These are phyloP conservation scores for Fistularia tabacaria DNA, from an alignment of 2,797 vertebrate species.

Conservation along the genomic window DNA sequence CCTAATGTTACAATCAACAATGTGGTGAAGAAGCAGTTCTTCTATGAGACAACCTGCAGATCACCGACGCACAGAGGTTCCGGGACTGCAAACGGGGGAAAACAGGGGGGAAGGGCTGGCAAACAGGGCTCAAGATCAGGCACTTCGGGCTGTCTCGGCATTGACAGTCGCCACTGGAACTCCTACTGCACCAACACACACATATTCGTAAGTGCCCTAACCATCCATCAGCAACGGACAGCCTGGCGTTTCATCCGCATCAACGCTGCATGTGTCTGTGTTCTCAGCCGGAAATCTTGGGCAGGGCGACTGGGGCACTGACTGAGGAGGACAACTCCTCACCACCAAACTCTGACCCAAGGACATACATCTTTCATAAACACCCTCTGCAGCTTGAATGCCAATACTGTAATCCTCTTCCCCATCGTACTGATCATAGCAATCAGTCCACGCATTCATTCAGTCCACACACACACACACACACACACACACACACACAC, in stretches of 20 bases:
- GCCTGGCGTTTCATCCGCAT: constrained; percentile 95
- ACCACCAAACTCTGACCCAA: constrained; percentile 52
- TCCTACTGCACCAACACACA: constrained; percentile 98
- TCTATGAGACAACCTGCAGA: constrained; percentile 93
- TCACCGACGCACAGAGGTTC: constrained; percentile 58
- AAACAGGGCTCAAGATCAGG: constrained; percentile 74
- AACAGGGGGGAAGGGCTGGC: constrained; percentile 30
- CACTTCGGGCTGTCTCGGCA: constrained; percentile 87
- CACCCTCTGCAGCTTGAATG: constrained; percentile 71
- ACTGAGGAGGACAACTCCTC: constrained; percentile 46
- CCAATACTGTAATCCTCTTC: constrained; percentile 70
- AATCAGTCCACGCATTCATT: constrained; percentile 10
- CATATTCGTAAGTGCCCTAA: constrained; percentile 93
- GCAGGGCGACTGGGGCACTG: constrained; percentile 68
- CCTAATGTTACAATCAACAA: constrained; percentile 91
- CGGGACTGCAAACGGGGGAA: constrained; percentile 22
- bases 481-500: constrained; percentile 27
- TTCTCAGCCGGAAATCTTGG: constrained; percentile 90
- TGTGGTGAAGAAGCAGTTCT: constrained; percentile 90
- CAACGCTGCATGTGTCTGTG: constrained; percentile 93
- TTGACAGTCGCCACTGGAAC: constrained; percentile 96
- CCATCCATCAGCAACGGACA: constrained; percentile 84
- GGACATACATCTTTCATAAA: constrained; percentile 56
- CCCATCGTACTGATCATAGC: constrained; percentile 25
- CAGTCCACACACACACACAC: constrained; percentile 19